Evolutionary conservation across 2,797 vertebrate genomes (phyloP).

Genomic region (Cyclopterus lumpus): DNA sequence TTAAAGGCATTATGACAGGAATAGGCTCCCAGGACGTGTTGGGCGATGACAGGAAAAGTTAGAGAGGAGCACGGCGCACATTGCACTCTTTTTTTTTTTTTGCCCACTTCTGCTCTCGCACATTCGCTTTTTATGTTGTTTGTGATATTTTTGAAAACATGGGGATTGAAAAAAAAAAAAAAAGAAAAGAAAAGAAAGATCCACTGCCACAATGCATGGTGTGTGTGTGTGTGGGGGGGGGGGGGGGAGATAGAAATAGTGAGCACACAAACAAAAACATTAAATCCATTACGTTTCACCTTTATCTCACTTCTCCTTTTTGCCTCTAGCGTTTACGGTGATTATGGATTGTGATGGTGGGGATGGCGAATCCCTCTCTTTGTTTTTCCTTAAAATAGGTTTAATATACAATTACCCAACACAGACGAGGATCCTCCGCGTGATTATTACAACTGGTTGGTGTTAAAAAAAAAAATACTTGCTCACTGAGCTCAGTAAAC

Average conservation of each 20-base stretch:
- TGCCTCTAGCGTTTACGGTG: slow-evolving; percentile 76
- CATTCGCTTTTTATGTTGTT: slow-evolving; percentile 67
- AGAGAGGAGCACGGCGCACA: slow-evolving; percentile 25
- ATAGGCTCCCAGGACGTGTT: slow-evolving; percentile 57
- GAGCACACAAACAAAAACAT: slow-evolving; percentile 72
- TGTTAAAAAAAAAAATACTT: slow-evolving; percentile 10
- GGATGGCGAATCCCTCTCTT: slow-evolving; percentile 63
- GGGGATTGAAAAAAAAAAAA: slow-evolving; percentile 23
- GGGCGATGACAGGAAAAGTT: slow-evolving; percentile 40
- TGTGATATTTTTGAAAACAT: slow-evolving; percentile 70
- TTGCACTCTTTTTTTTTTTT: slow-evolving; percentile 43
- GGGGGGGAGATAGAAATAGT: too few relatives aligned
- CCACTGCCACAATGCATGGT: slow-evolving; percentile 57
- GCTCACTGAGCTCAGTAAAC: slow-evolving; percentile 17
- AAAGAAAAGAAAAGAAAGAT: slow-evolving; percentile 15
- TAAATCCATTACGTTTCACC: slow-evolving; percentile 76
- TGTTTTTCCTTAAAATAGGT: slow-evolving; percentile 74
- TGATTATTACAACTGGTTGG: slow-evolving; percentile 35
- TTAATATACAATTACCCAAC: slow-evolving; percentile 64
- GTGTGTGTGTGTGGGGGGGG: too few relatives aligned
- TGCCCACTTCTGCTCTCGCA: slow-evolving; percentile 43
- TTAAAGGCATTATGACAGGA: slow-evolving; percentile 61
- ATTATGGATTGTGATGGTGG: slow-evolving; percentile 67
- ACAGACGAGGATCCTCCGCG: slow-evolving; percentile 33
- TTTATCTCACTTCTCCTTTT: slow-evolving; percentile 75